phyloP scores from a whole-genome alignment of 1,140 invertebrate genomes.

The Drosophila bipectinata region DNA sequence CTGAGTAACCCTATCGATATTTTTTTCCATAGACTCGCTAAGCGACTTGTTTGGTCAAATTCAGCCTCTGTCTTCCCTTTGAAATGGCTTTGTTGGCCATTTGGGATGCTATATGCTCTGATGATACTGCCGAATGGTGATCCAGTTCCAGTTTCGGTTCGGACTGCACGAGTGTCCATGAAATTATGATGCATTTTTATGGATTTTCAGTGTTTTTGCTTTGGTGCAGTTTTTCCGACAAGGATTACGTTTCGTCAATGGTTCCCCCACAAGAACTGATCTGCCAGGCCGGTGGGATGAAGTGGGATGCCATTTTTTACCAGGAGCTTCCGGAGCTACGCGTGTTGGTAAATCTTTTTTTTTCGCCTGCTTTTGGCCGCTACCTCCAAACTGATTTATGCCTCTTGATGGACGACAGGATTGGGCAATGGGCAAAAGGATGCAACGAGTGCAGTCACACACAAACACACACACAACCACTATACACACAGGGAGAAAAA shows the following conservation, averaged over 20 bases:
- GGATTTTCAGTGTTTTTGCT: slow-evolving; percentile 83
- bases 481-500: slow-evolving; percentile 9
- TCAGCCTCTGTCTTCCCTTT: slow-evolving; percentile 1
- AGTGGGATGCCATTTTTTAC: slow-evolving; percentile 28
- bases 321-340: slow-evolving; percentile 65
- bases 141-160: slow-evolving; percentile 49
- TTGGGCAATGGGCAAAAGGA: slow-evolving; percentile 32
- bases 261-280: slow-evolving; percentile 25
- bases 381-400: slow-evolving; percentile 77
- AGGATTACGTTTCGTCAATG: slow-evolving; percentile 66
- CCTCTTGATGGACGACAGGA: slow-evolving; percentile 73
- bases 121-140: slow-evolving; percentile 45
- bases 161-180: slow-evolving; percentile 27
- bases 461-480: slow-evolving; percentile 17
- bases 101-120: slow-evolving; percentile 22
- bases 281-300: slow-evolving; percentile 7
- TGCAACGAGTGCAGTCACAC: slow-evolving; percentile 63
- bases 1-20: slow-evolving; percentile 1
- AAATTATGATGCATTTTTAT: slow-evolving; percentile 84
- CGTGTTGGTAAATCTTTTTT: slow-evolving; percentile 36
- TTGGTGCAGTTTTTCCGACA: slow-evolving; percentile 58
- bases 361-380: slow-evolving; percentile 10
- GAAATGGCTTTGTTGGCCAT: slow-evolving; percentile 11
- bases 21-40: slow-evolving; percentile 15
- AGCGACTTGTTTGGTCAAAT: slow-evolving; percentile 3